phyloP scores from a whole-genome alignment of 2,113 vertebrate species.

The Centrocercus urophasianus region DNA sequence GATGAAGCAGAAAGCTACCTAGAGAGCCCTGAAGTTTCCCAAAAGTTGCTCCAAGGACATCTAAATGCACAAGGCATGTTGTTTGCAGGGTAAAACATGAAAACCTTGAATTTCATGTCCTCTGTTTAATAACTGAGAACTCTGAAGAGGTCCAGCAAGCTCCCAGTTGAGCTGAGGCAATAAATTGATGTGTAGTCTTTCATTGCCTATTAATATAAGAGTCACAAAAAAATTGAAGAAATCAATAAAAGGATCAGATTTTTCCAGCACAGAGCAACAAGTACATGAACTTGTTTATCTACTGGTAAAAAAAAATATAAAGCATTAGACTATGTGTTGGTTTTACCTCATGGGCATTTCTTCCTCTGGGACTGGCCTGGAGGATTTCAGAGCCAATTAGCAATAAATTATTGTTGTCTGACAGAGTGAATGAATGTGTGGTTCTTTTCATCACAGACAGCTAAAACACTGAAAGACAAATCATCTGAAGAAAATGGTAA shows the following conservation, averaged over 20 bases:
- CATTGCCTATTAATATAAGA: neutral
- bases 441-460: neutral
- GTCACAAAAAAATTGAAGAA: neutral
- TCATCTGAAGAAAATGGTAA: neutral
- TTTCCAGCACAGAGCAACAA: neutral
- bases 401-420: neutral
- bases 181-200: neutral
- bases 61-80: neutral
- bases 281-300: neutral
- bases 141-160: neutral
- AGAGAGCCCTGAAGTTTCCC: neutral
- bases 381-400: neutral
- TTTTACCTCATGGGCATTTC: neutral
- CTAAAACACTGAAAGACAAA: neutral
- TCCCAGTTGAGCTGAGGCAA: neutral
- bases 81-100: neutral
- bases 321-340: neutral
- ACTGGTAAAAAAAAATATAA: neutral
- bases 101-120: neutral
- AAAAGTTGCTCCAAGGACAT: neutral
- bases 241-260: neutral
- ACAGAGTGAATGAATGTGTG: neutral
- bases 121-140: neutral
- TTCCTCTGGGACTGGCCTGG: neutral
- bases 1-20: neutral